Conservation (phyloP, 1,140 invertebrate species). For the Hylyphantes graminicola region DNA sequence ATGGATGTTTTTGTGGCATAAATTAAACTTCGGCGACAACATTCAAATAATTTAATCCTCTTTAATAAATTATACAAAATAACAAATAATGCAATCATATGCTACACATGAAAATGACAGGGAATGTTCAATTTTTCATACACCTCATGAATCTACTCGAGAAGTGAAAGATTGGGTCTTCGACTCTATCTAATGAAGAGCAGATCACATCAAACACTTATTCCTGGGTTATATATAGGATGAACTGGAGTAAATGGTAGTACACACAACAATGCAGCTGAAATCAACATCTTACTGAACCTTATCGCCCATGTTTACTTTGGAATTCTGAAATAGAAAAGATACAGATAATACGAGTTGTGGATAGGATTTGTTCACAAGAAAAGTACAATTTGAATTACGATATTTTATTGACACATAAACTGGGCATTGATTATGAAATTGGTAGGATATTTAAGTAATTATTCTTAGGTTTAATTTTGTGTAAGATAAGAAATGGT, state of each 20-base stretch:
- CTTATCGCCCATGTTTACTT: conserved; percentile 74
- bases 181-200: neutral
- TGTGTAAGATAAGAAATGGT: too few relatives aligned
- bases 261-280: neutral
- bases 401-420: too few relatives aligned
- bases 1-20: too few relatives aligned
- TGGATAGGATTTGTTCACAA: too few relatives aligned
- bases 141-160: neutral
- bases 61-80: conserved; percentile 28
- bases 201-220: conserved; percentile 5
- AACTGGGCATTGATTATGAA: too few relatives aligned
- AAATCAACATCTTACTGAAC: neutral
- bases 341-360: too few relatives aligned
- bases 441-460: too few relatives aligned
- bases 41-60: conserved; percentile 31
- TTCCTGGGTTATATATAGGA: conserved; percentile 37
- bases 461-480: too few relatives aligned
- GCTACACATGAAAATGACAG: conserved; percentile 36
- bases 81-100: conserved; percentile 31
- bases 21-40: neutral
- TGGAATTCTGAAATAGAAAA: conserved; percentile 68
- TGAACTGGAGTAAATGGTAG: conserved; percentile 31
- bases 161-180: neutral
- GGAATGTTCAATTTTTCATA: conserved; percentile 27
- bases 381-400: too few relatives aligned